Percentiles rank a stretch among this genome's conserved stretches.
Conservation (phyloP, 2,888 invertebrate species). For the Acanthoscelides obtectus region DNA sequence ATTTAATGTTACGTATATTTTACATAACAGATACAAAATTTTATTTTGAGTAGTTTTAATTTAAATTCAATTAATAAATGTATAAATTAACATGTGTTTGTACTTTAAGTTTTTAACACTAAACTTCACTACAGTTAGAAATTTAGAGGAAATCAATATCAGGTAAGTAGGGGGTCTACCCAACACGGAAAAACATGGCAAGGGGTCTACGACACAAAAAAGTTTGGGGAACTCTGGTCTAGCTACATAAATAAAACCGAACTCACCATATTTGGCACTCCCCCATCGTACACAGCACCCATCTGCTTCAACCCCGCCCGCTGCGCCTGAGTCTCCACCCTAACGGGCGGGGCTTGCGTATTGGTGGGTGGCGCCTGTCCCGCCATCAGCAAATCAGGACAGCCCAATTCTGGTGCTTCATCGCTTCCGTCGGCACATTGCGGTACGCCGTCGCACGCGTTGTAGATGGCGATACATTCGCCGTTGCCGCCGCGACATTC, state of each 20-base stretch:
- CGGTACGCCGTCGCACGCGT: conserved; percentile 90
- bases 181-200: no score
- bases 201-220: no score
- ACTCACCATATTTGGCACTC: neutral
- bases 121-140: no score
- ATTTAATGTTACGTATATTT: no score
- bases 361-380: conserved; percentile 36
- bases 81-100: no score
- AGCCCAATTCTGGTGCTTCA: conserved; percentile 79
- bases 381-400: conserved; percentile 55
- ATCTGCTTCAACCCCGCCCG: neutral
- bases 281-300: neutral
- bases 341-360: neutral
- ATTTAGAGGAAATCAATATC: no score
- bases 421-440: conserved; percentile 91
- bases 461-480: conserved; percentile 92
- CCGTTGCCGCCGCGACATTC: conserved; percentile 75
- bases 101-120: no score
- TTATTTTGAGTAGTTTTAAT: no score
- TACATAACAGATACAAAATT: no score
- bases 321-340: neutral
- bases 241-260: neutral
- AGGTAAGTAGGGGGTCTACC: no score
- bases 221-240: no score
- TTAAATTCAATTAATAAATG: no score